Evolutionary conservation across 1,140 invertebrate species (phyloP).

Genomic region (Hylaeus volcanicus): DNA sequence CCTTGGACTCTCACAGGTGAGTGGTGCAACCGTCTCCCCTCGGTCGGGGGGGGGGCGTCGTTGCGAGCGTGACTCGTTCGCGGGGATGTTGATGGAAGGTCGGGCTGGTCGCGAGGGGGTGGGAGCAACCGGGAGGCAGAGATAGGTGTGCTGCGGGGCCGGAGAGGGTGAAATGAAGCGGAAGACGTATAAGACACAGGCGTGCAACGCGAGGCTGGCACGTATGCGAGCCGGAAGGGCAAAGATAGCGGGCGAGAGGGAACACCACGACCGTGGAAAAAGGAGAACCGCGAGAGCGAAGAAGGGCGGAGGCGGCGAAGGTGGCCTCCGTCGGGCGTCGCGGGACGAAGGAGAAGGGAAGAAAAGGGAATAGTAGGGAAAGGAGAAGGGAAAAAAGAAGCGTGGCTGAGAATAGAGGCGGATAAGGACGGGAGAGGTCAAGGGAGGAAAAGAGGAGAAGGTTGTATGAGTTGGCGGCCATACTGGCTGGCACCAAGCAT

Average conservation of each 20-base stretch:
- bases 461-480: constrained; percentile 76
- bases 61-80: constrained; percentile 41
- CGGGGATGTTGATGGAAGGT: constrained; percentile 45
- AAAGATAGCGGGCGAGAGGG: constrained; percentile 53
- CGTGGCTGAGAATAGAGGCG: constrained; percentile 39
- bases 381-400: constrained; percentile 21
- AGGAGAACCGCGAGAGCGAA: constrained; percentile 16
- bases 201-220: constrained; percentile 48
- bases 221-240: constrained; percentile 65
- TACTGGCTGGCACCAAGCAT: constrained; percentile 76
- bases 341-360: constrained; percentile 22
- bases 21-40: constrained; percentile 61
- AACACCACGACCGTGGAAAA: constrained; percentile 29
- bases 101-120: not conserved
- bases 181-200: constrained; percentile 64
- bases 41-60: constrained; percentile 8
- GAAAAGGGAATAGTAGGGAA: constrained; percentile 2
- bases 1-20: constrained; percentile 98
- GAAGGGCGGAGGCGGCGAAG: no score
- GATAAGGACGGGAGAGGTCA: constrained; percentile 68
- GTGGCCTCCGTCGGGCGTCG: no score
- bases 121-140: constrained; percentile 32
- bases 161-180: constrained; percentile 62
- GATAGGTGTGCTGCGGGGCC: constrained; percentile 37
- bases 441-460: constrained; percentile 76